These are phyloP conservation scores for Melolontha melolontha DNA, from an alignment of 2,888 invertebrate species.

Conservation along the genomic window DNA sequence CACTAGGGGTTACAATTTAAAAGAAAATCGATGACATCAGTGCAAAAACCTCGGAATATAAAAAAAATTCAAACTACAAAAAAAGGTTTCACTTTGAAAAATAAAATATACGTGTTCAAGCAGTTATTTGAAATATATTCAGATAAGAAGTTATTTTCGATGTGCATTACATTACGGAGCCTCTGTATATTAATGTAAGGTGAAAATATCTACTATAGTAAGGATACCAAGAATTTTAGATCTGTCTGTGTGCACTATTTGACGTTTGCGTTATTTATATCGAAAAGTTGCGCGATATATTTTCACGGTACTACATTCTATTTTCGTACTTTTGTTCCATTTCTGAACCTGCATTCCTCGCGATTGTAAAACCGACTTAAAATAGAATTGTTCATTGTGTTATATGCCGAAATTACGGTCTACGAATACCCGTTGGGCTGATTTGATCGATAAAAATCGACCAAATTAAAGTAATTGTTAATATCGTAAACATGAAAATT, in stretches of 20 bases:
- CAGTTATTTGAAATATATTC: slow-evolving; percentile 11
- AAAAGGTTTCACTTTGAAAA: background rate
- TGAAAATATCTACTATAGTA: slow-evolving; percentile 13
- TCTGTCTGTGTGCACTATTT: slow-evolving; percentile 25
- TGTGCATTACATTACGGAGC: too few species aligned
- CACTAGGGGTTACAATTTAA: too few species aligned
- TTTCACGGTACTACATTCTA: slow-evolving; percentile 36
- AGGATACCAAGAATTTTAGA: background rate
- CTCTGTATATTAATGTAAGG: slow-evolving; percentile 19
- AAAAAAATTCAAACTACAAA: too few species aligned
- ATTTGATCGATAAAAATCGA: background rate
- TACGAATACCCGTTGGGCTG: slow-evolving; percentile 7
- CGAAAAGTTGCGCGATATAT: slow-evolving; percentile 31
- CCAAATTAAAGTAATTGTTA: too few species aligned
- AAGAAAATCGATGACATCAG: too few species aligned
- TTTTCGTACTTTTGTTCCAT: slow-evolving; percentile 38
- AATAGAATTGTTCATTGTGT: slow-evolving; percentile 31
- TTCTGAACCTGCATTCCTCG: slow-evolving; percentile 38
- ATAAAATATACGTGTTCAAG: slow-evolving; percentile 7
- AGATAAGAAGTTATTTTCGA: too few species aligned
- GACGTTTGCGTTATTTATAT: slow-evolving; percentile 37
- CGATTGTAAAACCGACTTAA: slow-evolving; percentile 32
- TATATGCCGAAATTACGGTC: slow-evolving; percentile 11
- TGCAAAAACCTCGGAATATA: too few species aligned
- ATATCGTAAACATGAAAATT: too few species aligned